These are phyloP conservation scores for Drosophila simulans DNA, from an alignment of 1,140 invertebrate genomes.

Conservation along the genomic window DNA sequence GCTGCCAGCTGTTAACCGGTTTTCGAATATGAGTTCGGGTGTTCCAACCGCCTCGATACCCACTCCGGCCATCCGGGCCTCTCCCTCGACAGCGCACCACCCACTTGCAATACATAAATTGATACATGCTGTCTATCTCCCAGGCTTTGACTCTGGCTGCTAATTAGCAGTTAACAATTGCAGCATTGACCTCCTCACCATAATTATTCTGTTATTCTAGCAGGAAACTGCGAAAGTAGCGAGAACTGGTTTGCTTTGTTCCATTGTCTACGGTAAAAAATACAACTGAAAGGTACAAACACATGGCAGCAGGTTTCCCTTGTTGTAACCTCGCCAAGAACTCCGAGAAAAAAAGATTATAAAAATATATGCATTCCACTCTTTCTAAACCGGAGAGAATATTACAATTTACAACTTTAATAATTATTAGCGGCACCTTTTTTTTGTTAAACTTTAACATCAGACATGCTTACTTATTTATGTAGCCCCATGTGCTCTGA, in stretches of 20 bases:
- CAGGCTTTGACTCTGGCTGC: conserved; percentile 51
- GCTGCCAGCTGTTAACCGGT: conserved; percentile 57
- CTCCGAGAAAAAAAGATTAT: conserved; percentile 2
- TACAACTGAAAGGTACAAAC: conserved; percentile 70
- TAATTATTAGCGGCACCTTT: not conserved
- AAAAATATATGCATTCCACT: conserved; percentile 13
- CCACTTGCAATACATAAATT: conserved; percentile 55
- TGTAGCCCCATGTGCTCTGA: too few relatives aligned
- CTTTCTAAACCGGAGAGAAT: too few relatives aligned
- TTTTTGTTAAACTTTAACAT: not conserved
- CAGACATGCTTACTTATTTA: too few relatives aligned
- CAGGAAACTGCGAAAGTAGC: conserved; percentile 37
- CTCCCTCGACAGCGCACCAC: not conserved
- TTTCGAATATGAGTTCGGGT: conserved; percentile 29
- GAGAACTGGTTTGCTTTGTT: conserved; percentile 67
- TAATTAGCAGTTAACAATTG: conserved; percentile 80
- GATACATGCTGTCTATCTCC: conserved; percentile 44
- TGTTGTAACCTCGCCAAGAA: conserved; percentile 68
- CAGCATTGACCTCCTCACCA: conserved; percentile 73
- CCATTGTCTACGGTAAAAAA: conserved; percentile 72
- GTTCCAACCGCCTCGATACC: conserved; percentile 10
- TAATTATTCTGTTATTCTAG: conserved; percentile 55
- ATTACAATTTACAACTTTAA: not conserved
- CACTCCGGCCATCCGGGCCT: not conserved
- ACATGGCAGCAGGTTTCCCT: conserved; percentile 78